phyloP scores from a whole-genome alignment of 2,797 vertebrate species.

The Cossypha niveicapilla region DNA sequence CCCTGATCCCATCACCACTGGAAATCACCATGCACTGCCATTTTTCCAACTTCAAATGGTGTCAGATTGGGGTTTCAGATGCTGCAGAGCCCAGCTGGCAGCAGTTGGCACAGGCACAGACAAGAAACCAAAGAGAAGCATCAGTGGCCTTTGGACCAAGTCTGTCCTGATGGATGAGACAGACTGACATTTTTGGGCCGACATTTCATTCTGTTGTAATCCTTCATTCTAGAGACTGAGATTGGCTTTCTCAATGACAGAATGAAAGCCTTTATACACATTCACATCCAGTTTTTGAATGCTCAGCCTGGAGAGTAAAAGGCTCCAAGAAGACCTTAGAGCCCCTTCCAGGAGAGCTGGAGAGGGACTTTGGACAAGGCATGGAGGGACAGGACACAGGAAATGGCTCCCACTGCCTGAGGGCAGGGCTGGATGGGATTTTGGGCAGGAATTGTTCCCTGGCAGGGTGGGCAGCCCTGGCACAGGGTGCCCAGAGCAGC shows the following conservation, averaged over 20 bases:
- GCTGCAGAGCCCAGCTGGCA: background rate
- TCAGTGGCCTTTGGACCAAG: background rate
- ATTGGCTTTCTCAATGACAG: background rate
- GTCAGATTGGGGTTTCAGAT: background rate
- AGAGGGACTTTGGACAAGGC: background rate
- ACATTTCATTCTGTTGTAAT: background rate
- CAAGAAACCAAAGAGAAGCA: background rate
- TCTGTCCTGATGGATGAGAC: background rate
- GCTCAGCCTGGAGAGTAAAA: background rate
- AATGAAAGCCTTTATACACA: accelerated
- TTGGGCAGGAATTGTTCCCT: background rate
- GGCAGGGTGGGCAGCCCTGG: background rate
- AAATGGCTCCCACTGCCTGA: background rate
- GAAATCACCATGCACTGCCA: background rate
- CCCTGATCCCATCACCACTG: background rate
- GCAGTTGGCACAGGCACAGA: background rate
- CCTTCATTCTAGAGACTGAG: background rate
- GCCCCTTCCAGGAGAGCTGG: background rate
- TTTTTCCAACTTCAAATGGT: background rate
- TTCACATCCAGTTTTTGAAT: background rate
- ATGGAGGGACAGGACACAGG: background rate
- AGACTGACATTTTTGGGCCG: background rate
- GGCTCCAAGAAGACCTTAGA: background rate
- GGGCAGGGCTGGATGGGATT: background rate
- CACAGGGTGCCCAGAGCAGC: background rate